Base-by-base conservation (phyloP, 2,797 vertebrate genomes). In the Chrysolophus pictus region DNA sequence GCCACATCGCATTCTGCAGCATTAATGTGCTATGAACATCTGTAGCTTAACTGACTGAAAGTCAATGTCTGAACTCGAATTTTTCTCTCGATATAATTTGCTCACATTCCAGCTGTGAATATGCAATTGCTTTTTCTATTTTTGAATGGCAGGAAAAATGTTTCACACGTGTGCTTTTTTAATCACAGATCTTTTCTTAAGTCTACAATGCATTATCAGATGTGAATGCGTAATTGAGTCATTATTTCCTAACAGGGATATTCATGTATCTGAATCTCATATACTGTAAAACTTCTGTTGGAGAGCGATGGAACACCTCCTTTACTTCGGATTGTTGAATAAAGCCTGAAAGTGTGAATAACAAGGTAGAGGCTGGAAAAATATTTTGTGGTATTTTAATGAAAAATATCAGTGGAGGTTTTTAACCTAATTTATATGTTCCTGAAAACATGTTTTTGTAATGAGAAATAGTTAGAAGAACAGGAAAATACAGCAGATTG, bases 121-220 rank as follows among this genome's bases (percentile, higher is more conserved):
- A 11, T 11, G 13, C 63, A 70, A 26, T 58, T 42, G 33, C 72
- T 44, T 28, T 49, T 93, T 53, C 39, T 90, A 5, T 17, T 84
- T 88, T 15, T 35, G 63, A 83, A 41, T 11, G 46, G 35, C 65
- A 63, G 60, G 64, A 42, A 63, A 55, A 44, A 26, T 5, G 7
- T 86, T 84, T 58, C 59, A 39, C 69, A 31, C 59, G 1, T 90
- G 92, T 91, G 86, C 58, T 91, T 91, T 94, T 93, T 79, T 86
- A 93, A 72, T 91, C 23, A 13, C 60, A 60, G 24, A 10, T 37
- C 59, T 60, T 92, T 90, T 28, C 67, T 68, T 39, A 78, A 87
- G 44, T 55, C 46, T 74, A 8, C 55, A 60, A 19, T 26, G 35
- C 22, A 2, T 74, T 76, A 59, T 91, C 72, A 56, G 86, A 56